Evolutionary conservation across 2,888 invertebrate genomes (phyloP).

Genomic region (Ecdyonurus torrentis): DNA sequence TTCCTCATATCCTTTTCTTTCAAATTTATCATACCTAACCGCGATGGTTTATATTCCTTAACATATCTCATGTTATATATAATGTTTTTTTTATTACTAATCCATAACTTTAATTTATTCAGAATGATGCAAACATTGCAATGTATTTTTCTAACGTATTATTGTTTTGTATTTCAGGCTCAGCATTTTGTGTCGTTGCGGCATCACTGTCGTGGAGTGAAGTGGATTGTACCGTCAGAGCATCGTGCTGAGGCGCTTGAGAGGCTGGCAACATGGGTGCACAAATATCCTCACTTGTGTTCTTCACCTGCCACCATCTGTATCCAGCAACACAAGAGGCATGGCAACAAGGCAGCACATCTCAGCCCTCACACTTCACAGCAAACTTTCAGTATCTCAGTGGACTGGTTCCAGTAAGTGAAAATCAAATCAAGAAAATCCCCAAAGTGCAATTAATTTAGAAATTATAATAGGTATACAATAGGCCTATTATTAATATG

Average conservation of each 20-base stretch:
- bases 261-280: neutral
- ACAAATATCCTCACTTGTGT: neutral
- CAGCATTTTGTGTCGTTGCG: neutral
- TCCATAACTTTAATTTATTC: too few species aligned
- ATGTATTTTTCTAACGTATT: too few species aligned
- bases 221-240: neutral
- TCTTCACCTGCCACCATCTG: neutral
- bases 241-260: neutral
- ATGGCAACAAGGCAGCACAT: neutral
- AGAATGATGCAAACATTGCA: too few species aligned
- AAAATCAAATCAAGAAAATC: neutral
- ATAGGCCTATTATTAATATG: too few species aligned
- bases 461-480: too few species aligned
- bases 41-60: too few species aligned
- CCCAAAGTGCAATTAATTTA: too few species aligned
- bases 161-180: too few species aligned
- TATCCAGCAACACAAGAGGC: neutral
- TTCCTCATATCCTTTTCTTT: too few species aligned
- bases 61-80: too few species aligned
- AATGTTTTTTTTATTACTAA: too few species aligned
- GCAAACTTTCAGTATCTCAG: neutral
- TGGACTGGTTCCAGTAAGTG: neutral
- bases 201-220: neutral
- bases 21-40: too few species aligned
- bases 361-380: neutral